Base-by-base conservation (phyloP, 2,797 vertebrate species). In the Sciaenops ocellatus region DNA sequence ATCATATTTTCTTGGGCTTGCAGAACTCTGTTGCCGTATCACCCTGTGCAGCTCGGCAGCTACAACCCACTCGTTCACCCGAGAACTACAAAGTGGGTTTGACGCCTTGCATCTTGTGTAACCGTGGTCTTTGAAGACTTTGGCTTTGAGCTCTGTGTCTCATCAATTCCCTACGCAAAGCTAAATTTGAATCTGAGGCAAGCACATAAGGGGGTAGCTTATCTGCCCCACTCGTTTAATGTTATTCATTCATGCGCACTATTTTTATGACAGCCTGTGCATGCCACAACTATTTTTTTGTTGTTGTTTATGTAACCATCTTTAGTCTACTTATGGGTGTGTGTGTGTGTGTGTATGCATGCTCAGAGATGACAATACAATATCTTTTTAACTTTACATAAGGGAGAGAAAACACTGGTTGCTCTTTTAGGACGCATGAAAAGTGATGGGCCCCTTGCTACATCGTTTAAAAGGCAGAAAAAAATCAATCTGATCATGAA, bases 141-240 rank as follows among this genome's bases (percentile, higher is more conserved):
- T 84, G 67, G 88, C 91, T 92, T 90, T 93, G 92, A 93, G 91
- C 89, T 80, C 85, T 87, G 90, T 85, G 90, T 92, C 91, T 93
- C 92, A 94, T 94, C 92, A 92, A 92, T 93, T 93, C 90, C 92
- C 92, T 85, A 86, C 78, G 85, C 90, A 88, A 85, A 89, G 91
- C 90, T 91, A 89, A 87, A 92, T 93, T 86, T 92, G 90, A 92
- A 92, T 90, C 79, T 86, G 82, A 90, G 83, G 84, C 82, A 77
- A 87, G 87, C 79, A 46, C 85, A 86, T 76, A 71, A 80, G 83
- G 90, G 89, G 85, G 86, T 73, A 73, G 87, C 81, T 86, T 84
- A 90, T 93, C 89, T 85, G 87, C 87, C 88, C 84, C 77, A 54
- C 85, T 89, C 72, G 26, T 88, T 90, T 86, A 71, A 91, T 90